Evolutionary conservation across 1,140 invertebrate genomes (phyloP).

Genomic region (Stegodyphus dumicola): DNA sequence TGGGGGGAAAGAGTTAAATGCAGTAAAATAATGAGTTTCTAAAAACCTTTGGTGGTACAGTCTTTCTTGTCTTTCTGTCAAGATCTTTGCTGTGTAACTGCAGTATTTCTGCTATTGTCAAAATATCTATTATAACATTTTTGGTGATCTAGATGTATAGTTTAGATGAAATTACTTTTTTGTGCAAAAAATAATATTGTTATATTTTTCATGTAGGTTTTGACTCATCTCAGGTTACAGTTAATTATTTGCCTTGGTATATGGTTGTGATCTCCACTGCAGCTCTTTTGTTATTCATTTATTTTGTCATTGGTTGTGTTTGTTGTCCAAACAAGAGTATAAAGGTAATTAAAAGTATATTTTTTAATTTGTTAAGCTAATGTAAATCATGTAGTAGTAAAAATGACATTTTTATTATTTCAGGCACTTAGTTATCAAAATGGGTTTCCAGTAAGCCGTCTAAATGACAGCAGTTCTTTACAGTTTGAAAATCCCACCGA

Average conservation of each 20-base stretch:
- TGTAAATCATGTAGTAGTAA: too few relatives aligned
- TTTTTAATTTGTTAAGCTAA: too few relatives aligned
- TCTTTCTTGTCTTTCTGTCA: too few relatives aligned
- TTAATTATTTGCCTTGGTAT: constrained; percentile 12
- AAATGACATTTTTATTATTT: neutral
- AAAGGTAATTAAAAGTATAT: constrained; percentile 8
- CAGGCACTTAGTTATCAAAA: constrained; percentile 49
- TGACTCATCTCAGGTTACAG: neutral
- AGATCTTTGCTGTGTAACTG: too few relatives aligned
- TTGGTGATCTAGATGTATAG: too few relatives aligned
- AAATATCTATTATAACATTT: too few relatives aligned
- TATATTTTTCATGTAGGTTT: neutral
- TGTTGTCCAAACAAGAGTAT: constrained; percentile 49
- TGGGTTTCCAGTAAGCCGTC: constrained; percentile 28
- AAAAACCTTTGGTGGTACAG: too few relatives aligned
- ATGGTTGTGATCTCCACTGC: constrained; percentile 17
- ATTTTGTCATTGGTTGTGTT: constrained; percentile 31
- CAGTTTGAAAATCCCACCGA: constrained; percentile 47
- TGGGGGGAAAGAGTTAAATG: too few relatives aligned
- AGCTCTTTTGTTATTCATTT: constrained; percentile 23
- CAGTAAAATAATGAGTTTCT: too few relatives aligned
- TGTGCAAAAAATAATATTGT: neutral
- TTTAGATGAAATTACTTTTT: too few relatives aligned
- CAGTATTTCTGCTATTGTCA: too few relatives aligned
- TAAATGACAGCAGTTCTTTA: constrained; percentile 38